These are phyloP conservation scores for Poecilobothrus nobilitatus DNA, from an alignment of 2,888 invertebrate species.

Conservation along the genomic window DNA sequence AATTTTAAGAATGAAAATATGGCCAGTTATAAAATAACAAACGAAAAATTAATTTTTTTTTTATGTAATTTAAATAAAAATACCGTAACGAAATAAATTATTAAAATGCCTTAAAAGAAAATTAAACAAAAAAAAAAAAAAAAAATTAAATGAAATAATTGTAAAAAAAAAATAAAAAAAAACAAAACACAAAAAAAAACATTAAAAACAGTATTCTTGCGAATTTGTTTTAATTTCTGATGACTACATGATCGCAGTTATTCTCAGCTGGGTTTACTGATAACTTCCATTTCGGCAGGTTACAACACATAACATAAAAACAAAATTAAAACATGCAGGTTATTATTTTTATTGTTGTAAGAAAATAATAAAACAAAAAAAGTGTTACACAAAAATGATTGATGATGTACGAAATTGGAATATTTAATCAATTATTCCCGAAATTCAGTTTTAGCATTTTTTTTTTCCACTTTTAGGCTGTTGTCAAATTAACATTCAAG, in stretches of 20 bases:
- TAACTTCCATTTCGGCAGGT: neutral
- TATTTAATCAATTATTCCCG: neutral
- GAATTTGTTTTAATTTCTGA: neutral
- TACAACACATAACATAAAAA: neutral
- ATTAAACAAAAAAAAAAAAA: too few relatives aligned
- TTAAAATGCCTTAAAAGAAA: too few relatives aligned
- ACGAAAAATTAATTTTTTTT: too few relatives aligned
- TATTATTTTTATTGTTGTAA: neutral
- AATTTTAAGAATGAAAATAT: too few relatives aligned
- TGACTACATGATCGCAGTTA: neutral
- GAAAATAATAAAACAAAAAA: neutral
- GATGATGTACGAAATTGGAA: constrained; percentile 6
- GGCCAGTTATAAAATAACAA: too few relatives aligned
- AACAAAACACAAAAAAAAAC: too few relatives aligned
- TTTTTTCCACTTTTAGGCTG: neutral
- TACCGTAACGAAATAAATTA: too few relatives aligned
- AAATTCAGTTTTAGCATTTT: neutral
- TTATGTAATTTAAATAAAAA: too few relatives aligned
- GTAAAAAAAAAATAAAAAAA: too few relatives aligned
- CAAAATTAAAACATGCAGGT: neutral
- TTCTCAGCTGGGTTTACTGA: neutral
- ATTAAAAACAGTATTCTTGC: too few relatives aligned
- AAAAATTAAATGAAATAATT: too few relatives aligned
- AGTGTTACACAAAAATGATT: constrained; percentile 1
- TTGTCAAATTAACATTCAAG: constrained; percentile 6